Evolutionary conservation across 2,888 invertebrate genomes (phyloP).

Genomic region (Drosophila maculinotata): DNA sequence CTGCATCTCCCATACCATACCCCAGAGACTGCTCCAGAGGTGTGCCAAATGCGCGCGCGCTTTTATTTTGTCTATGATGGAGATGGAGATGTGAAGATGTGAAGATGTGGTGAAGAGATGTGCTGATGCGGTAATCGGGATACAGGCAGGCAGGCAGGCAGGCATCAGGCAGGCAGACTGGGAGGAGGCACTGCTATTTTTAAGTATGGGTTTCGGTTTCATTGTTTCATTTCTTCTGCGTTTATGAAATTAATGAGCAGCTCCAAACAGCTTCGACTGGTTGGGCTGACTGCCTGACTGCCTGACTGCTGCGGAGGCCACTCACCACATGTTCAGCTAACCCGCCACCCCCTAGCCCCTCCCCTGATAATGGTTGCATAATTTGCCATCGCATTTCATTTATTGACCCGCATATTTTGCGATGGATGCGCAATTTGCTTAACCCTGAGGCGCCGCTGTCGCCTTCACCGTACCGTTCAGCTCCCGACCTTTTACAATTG

Average conservation of each 20-base stretch:
- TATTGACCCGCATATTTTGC: constrained; percentile 76
- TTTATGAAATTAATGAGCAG: constrained; percentile 79
- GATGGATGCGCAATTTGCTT: constrained; percentile 59
- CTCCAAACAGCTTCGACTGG: constrained; percentile 36
- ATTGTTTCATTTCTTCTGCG: constrained; percentile 80
- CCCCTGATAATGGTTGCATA: constrained; percentile 60
- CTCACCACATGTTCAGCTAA: constrained; percentile 11
- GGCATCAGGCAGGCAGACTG: constrained; percentile 30
- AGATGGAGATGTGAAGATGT: constrained; percentile 12
- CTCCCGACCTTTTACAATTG: constrained; percentile 70
- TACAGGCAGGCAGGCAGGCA: constrained; percentile 19
- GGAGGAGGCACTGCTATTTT: constrained; percentile 70
- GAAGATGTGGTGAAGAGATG: background rate
- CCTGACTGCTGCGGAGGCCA: constrained; percentile 24
- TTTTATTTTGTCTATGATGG: constrained; percentile 58
- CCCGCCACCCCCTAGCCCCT: background rate
- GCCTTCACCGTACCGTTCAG: constrained; percentile 36
- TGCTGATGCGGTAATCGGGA: constrained; percentile 24
- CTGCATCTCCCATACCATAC: constrained; percentile 36
- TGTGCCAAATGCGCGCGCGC: constrained; percentile 63
- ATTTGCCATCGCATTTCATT: constrained; percentile 62
- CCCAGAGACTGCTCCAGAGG: constrained; percentile 38
- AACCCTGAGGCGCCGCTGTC: constrained; percentile 63
- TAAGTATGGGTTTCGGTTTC: constrained; percentile 81
- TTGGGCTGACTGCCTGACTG: constrained; percentile 14